Base-by-base conservation (phyloP, 2,113 vertebrate genomes). In the Spea bombifrons region DNA sequence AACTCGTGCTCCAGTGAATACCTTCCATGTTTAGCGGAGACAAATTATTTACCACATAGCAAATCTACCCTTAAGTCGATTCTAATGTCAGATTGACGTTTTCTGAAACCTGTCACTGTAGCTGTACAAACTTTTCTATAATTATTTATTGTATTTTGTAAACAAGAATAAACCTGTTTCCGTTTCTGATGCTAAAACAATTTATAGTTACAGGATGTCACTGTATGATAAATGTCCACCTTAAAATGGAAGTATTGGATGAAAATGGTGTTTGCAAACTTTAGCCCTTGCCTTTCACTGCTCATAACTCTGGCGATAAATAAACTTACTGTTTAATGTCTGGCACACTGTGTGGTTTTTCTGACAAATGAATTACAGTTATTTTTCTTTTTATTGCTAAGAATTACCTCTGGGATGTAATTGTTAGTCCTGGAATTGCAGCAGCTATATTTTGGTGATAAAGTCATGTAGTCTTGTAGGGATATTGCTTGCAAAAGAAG, bases 231-330 rank as follows among this genome's bases (percentile, higher is more conserved):
- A 79, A 79, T 73, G 61, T 8, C 46, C 15, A 49, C n/a, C 43
- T 50, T 66, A 65, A 79, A 73, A 66, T 73, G 63, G 44, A 61
- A 66, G n/a, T 17, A 66, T 63, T 15, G 50, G 66, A 53, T 50
- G 52, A 73, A 79, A 73, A 79, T 73, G 61, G 70, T 59, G 63
- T 67, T 72, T 65, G 77, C 48, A 73, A 49, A 57, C 48, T 66
- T 52, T 63, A 79, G 70, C 49, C 64, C 50, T 53, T 66, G 66
- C 70, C 17, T 79, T 67, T 59, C 63, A 79, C 8, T 57, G 70
- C 63, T 57, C 64, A 50, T 79, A 67, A 67, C 61, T n/a, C 70
- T 59, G 70, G 59, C 73, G 49, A 79, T 79, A 66, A 79, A 79
- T 79, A 66, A 67, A 73, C 44, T 43, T n/a, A 49, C 43, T 66